These are phyloP conservation scores for Galemys pyrenaicus DNA, from an alignment of 2,113 vertebrate species.

Conservation along the genomic window DNA sequence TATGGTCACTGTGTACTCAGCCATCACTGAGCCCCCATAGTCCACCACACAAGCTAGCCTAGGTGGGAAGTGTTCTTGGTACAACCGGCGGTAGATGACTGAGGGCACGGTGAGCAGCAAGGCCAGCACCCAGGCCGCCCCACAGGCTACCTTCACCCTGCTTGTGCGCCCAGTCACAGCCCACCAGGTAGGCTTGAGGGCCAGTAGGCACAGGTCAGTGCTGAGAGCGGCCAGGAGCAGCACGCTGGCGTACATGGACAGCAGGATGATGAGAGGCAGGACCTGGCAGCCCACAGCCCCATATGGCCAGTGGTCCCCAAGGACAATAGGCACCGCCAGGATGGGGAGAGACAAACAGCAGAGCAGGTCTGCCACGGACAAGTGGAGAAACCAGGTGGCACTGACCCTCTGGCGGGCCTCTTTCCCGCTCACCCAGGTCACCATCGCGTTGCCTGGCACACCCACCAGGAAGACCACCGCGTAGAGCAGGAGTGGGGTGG, in stretches of 20 bases:
- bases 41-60: constrained; percentile 74
- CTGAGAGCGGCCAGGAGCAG: constrained; percentile 90
- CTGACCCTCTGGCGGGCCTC: constrained; percentile 85
- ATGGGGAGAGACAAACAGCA: constrained; percentile 91
- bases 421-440: constrained; percentile 88
- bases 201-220: constrained; percentile 87
- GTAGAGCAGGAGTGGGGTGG: constrained; percentile 82
- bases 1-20: not conserved
- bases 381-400: constrained; percentile 91
- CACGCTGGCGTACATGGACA: constrained; percentile 92
- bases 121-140: constrained; percentile 84
- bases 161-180: constrained; percentile 75
- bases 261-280: constrained; percentile 83
- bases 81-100: constrained; percentile 74
- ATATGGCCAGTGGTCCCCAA: constrained; percentile 86
- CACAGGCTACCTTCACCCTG: constrained; percentile 63
- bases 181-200: constrained; percentile 86
- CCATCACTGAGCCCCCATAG: not conserved
- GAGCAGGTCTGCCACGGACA: constrained; percentile 89
- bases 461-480: constrained; percentile 88
- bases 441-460: constrained; percentile 88
- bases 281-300: constrained; percentile 86
- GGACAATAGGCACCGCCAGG: constrained; percentile 83
- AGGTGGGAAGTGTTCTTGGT: rapidly evolving
- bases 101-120: constrained; percentile 85